Evolutionary conservation across 1,140 invertebrate species (phyloP), one percentile per base, ranked within the genome.

Genomic region (Drosophila oshimai): DNA sequence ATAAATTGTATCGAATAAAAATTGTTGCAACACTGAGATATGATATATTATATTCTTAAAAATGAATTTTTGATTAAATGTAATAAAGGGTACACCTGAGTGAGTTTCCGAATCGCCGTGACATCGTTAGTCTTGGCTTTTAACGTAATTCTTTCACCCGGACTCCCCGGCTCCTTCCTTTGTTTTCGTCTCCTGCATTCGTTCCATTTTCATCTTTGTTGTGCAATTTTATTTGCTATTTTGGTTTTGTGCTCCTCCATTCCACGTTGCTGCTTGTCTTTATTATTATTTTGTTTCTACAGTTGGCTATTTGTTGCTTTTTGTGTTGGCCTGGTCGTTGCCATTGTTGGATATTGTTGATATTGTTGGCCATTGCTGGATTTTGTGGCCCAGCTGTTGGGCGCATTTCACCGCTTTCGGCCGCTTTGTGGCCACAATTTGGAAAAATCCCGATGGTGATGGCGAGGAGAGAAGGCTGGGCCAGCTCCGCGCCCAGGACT

Each of bases 221-320:
- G 58, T 72, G 78, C 67, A 71, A 73, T 81, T 81, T 76, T 71
- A 81, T 81, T 81, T 76, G 78, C 76, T 54, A 81, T 67, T 67
- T 81, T 71, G 74, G 67, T 47, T 54, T 54, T 50, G 49, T 55
- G 61, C 46, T 71, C 46, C 55, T 49, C 53, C 74, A 57, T 57
- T 61, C 57, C 36, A 33, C 18, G 50, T 22, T 55, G 44, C 50
- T 50, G 65, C 46, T 58, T 44, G 61, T 57, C 61, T 50, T 47
- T 46, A 44, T 62, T 65, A 39, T 57, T 61, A 41, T 65, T 44
- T 69, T 49, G 39, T 36, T 54, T 68, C 39, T 17, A 31, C 71
- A 17, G 18, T 29, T 33, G 34, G 9, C 9, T 20, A 34, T 60
- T 36, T 53, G 9, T 45, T 53, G 26, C 12, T 36, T 24, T 33